These are phyloP conservation scores for Scaptomyza parva DNA, from an alignment of 2,888 invertebrate genomes.

Conservation along the genomic window DNA sequence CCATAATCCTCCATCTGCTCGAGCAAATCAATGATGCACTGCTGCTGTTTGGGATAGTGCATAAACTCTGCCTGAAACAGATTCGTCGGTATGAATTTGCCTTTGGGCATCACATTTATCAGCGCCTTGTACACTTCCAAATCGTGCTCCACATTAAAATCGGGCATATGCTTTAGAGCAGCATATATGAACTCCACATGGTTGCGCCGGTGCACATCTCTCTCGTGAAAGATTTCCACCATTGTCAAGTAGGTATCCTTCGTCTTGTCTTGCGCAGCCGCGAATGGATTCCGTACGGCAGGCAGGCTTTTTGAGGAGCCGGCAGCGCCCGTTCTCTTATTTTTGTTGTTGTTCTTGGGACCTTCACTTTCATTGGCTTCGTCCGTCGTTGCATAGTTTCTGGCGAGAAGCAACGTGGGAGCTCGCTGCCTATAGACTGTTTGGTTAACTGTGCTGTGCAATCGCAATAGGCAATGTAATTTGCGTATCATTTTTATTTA, in stretches of 20 bases:
- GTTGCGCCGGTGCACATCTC: constrained; percentile 90
- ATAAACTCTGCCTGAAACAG: constrained; percentile 94
- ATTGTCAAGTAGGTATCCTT: constrained; percentile 90
- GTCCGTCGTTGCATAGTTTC: constrained; percentile 44
- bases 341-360: constrained; percentile 2
- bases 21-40: constrained; percentile 93
- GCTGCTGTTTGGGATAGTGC: constrained; percentile 98
- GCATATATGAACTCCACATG: constrained; percentile 98
- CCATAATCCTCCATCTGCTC: constrained; percentile 98
- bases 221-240: constrained; percentile 90
- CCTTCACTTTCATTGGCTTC: constrained; percentile 20
- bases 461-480: constrained; percentile 50
- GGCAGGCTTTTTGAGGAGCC: constrained; percentile 64
- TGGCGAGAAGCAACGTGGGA: constrained; percentile 21
- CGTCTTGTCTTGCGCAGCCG: constrained; percentile 74
- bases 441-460: constrained; percentile 38
- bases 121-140: constrained; percentile 94
- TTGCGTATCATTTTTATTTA: constrained; percentile 70
- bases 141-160: constrained; percentile 95
- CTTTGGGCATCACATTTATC: constrained; percentile 94
- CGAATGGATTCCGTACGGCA: constrained; percentile 79
- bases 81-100: constrained; percentile 93
- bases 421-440: constrained; percentile 24
- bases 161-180: constrained; percentile 94
- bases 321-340: constrained; percentile 21